Evolutionary conservation across 2,113 vertebrate species (phyloP).

Genomic region (Scalopus aquaticus): DNA sequence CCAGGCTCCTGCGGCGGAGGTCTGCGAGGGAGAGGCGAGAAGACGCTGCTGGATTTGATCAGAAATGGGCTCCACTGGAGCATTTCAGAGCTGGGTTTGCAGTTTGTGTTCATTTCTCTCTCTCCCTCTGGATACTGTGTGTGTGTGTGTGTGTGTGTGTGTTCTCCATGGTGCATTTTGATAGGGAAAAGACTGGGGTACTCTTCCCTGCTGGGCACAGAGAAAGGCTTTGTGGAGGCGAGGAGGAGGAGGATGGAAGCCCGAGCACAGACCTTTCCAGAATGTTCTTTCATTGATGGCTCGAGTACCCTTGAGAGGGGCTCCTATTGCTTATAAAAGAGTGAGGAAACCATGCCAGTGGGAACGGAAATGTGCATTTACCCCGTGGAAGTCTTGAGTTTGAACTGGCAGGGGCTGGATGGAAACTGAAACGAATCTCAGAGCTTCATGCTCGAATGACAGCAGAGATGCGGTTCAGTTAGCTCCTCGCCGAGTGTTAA

Average conservation of each 20-base stretch:
- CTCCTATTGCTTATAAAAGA: background rate
- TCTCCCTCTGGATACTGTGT: background rate
- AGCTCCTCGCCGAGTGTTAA: conserved; percentile 38
- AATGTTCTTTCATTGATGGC: background rate
- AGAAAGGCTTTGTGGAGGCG: background rate
- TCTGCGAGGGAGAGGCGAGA: background rate
- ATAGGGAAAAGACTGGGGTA: background rate
- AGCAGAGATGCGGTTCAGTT: conserved; percentile 49
- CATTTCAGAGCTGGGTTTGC: background rate
- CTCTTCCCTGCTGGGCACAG: background rate
- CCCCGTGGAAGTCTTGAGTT: conserved; percentile 30
- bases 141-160: no score
- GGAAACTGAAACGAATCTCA: conserved; percentile 58
- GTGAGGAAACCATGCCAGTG: conserved; percentile 12
- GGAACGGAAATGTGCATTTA: background rate
- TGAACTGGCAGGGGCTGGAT: conserved; percentile 28
- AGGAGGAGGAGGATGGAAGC: background rate
- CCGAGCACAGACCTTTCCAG: background rate
- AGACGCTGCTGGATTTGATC: conserved; percentile 1
- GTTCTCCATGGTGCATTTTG: background rate
- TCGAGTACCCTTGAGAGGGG: background rate
- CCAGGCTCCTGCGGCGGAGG: no score
- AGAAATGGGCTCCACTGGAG: background rate
- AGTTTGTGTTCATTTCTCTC: background rate
- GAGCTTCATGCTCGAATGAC: conserved; percentile 53